Evolutionary conservation across 2,888 invertebrate genomes (phyloP).

Genomic region (Ceratothoa steindachneri): DNA sequence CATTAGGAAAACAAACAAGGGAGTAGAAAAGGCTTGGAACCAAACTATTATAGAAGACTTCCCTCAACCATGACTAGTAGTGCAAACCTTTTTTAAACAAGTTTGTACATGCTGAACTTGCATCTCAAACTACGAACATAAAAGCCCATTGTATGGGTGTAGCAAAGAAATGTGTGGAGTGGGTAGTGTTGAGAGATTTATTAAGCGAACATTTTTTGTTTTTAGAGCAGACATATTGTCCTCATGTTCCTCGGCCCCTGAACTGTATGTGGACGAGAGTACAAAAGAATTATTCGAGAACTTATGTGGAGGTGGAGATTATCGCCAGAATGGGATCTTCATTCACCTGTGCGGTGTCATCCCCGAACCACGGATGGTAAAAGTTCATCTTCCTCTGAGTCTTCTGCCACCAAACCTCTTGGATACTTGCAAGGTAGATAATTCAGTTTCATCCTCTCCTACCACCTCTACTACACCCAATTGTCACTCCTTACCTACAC

Average conservation of each 20-base stretch:
- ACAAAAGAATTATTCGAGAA: not conserved
- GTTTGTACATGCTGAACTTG: too few relatives aligned
- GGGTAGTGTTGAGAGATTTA: too few relatives aligned
- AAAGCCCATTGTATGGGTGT: too few relatives aligned
- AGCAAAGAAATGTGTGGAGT: too few relatives aligned
- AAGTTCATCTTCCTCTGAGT: conserved; percentile 20
- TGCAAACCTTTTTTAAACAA: too few relatives aligned
- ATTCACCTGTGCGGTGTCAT: not conserved
- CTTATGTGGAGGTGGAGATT: not conserved
- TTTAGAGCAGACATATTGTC: not conserved
- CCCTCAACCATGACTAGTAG: too few relatives aligned
- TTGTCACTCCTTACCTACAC: too few relatives aligned
- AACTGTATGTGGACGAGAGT: not conserved
- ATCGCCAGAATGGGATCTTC: not conserved
- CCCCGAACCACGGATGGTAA: not conserved
- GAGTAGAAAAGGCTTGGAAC: too few relatives aligned
- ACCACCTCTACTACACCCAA: too few relatives aligned
- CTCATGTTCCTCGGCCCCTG: not conserved
- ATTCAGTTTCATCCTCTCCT: not conserved
- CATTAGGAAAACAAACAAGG: too few relatives aligned
- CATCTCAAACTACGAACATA: too few relatives aligned
- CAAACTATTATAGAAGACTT: too few relatives aligned
- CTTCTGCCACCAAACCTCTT: conserved; percentile 11
- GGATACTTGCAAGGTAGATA: conserved; percentile 19
- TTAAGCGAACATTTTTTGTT: not conserved